Percentiles rank a stretch among this genome's conserved stretches.
These are phyloP conservation scores for Hydractinia symbiolongicarpus DNA, from an alignment of 30 jellyfish, hydroid and myxozoan species.

Conservation along the genomic window DNA sequence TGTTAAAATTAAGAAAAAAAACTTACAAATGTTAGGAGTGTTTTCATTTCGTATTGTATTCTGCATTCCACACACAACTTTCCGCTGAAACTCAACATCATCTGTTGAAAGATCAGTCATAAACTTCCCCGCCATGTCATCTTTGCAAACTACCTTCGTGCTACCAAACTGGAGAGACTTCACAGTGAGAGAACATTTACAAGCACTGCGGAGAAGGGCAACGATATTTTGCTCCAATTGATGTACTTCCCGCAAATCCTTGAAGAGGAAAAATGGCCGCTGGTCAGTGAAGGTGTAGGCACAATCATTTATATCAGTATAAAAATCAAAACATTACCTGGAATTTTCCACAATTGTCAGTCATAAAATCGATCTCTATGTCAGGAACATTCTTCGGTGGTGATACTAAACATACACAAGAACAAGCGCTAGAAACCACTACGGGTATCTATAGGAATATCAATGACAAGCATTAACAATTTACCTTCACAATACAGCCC, in stretches of 20 bases:
- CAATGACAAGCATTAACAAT: neutral
- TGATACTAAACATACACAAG: neutral
- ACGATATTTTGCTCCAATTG: conserved; percentile 22
- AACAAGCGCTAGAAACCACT: neutral
- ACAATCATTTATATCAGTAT: neutral
- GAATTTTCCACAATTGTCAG: conserved; percentile 48
- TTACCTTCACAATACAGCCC: conserved; percentile 73
- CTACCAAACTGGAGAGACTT: conserved; percentile 9
- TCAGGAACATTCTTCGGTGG: conserved; percentile 21
- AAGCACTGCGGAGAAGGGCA: conserved; percentile 30
- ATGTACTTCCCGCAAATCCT: conserved; percentile 12
- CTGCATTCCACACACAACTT: conserved; percentile 38
- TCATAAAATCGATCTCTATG: conserved; percentile 43
- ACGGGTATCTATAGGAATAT: neutral
- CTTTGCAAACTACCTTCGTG: conserved; percentile 50
- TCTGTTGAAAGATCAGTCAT: conserved; percentile 29
- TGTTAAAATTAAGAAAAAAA: too few species aligned
- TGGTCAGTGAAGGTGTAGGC: neutral
- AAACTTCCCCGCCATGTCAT: conserved; percentile 58
- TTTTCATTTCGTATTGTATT: conserved; percentile 34
- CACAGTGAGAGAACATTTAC: conserved; percentile 42
- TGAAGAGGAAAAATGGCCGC: neutral
- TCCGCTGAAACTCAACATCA: conserved; percentile 22
- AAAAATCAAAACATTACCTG: conserved; percentile 6
- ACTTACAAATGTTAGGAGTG: conserved; percentile 54